phyloP scores from a whole-genome alignment of 2,113 vertebrate genomes.

The Brachionichthys hirsutus region DNA sequence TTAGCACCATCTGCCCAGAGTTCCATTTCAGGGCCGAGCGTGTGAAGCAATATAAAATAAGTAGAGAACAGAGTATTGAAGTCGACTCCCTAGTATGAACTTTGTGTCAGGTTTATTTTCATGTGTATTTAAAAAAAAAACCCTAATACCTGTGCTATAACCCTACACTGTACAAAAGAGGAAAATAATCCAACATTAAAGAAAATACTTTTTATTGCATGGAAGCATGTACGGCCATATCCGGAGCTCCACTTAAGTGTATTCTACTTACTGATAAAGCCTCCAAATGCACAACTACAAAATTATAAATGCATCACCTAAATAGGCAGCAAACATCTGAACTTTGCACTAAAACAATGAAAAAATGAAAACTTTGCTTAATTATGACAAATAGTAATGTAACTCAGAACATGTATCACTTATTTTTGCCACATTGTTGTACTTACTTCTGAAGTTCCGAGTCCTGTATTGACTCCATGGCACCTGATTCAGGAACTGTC shows the following conservation, averaged over 20 bases:
- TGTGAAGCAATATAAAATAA: not conserved
- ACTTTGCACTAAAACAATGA: not conserved
- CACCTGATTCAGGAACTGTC: conserved; percentile 1
- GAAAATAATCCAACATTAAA: too few relatives aligned
- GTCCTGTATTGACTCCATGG: conserved; percentile 31
- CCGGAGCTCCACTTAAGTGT: too few relatives aligned
- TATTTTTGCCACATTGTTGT: not conserved
- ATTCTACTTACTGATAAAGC: too few relatives aligned
- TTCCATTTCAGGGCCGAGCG: not conserved
- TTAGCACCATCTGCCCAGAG: not conserved
- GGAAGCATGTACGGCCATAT: too few relatives aligned
- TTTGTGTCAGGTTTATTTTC: too few relatives aligned
- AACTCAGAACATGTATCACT: not conserved
- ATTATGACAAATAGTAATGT: not conserved
- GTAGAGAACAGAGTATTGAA: too few relatives aligned
- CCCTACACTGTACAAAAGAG: too few relatives aligned
- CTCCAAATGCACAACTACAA: not conserved
- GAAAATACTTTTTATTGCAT: too few relatives aligned
- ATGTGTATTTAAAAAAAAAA: too few relatives aligned
- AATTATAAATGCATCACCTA: not conserved
- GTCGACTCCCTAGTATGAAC: too few relatives aligned
- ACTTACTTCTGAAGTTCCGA: conserved; percentile 42
- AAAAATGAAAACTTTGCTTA: not conserved
- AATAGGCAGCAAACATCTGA: not conserved
- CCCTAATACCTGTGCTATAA: too few relatives aligned